phyloP scores from a whole-genome alignment of 2,113 vertebrate species.

The Sceloporus tristichus region DNA sequence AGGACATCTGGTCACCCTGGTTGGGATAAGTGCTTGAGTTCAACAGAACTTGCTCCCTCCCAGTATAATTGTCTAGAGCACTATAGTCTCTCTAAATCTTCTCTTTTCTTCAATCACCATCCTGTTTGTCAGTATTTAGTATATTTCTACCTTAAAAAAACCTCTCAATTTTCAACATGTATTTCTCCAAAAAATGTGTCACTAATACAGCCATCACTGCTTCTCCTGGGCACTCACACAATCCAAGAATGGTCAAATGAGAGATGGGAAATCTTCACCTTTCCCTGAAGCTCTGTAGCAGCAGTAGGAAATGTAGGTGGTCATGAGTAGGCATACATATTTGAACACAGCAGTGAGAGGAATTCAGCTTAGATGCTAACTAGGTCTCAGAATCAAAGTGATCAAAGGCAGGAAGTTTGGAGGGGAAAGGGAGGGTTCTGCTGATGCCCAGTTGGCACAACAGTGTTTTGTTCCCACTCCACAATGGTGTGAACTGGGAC shows the following conservation, averaged over 20 bases:
- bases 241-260: background rate
- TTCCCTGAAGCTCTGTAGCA: background rate
- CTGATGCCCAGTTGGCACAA: slow-evolving; percentile 47
- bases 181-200: background rate
- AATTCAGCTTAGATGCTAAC: background rate
- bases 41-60: too few relatives aligned
- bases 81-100: background rate
- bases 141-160: background rate
- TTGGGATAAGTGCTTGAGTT: too few relatives aligned
- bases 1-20: too few relatives aligned
- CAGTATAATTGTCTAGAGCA: too few relatives aligned
- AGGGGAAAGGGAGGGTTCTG: slow-evolving; percentile 36
- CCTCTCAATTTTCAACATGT: background rate
- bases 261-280: slow-evolving; percentile 5
- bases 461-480: slow-evolving; percentile 56
- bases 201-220: background rate
- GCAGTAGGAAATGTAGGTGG: background rate
- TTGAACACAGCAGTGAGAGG: slow-evolving; percentile 34
- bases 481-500: slow-evolving; percentile 50
- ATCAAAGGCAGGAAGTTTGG: slow-evolving; percentile 60
- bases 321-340: background rate
- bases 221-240: background rate
- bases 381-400: slow-evolving; percentile 17
- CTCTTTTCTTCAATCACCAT: background rate
- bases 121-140: background rate